Percentiles rank a stretch among this genome's conserved stretches.
These are phyloP conservation scores for Syrista parreyssii DNA, from an alignment of 2,888 invertebrate species.

Conservation along the genomic window DNA sequence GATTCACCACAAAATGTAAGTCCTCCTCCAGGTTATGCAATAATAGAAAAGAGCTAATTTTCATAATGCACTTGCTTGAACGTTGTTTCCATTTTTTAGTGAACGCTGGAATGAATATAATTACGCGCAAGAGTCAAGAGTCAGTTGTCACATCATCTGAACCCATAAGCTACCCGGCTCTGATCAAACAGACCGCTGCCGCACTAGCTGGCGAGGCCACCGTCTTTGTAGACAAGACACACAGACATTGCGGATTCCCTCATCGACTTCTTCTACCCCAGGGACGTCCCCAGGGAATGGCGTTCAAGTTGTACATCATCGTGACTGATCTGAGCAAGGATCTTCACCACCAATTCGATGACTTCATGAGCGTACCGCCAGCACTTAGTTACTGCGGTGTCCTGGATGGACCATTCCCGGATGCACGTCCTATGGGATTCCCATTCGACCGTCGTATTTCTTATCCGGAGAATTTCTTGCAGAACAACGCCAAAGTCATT, in stretches of 20 bases:
- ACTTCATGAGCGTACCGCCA: constrained; percentile 1
- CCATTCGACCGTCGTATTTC: constrained; percentile 77
- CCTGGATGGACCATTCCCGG: constrained; percentile 70
- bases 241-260: constrained; percentile 69
- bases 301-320: constrained; percentile 71
- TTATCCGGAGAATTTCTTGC: constrained; percentile 68
- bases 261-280: constrained; percentile 72
- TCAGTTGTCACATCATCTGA: constrained; percentile 45
- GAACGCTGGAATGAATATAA: constrained; percentile 32
- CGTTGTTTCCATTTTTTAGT: constrained; percentile 15
- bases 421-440: constrained; percentile 76
- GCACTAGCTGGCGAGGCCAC: constrained; percentile 67
- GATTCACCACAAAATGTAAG: constrained; percentile 61
- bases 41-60: not conserved
- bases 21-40: not conserved
- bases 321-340: constrained; percentile 56
- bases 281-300: constrained; percentile 71
- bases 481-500: constrained; percentile 74
- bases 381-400: constrained; percentile 66
- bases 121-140: constrained; percentile 36
- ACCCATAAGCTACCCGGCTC: constrained; percentile 36
- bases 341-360: not conserved
- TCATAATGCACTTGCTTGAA: not conserved
- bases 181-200: constrained; percentile 63
- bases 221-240: constrained; percentile 66